Conservation (phyloP, 2,113 vertebrate genomes). For the Psephotus haematonotus region DNA sequence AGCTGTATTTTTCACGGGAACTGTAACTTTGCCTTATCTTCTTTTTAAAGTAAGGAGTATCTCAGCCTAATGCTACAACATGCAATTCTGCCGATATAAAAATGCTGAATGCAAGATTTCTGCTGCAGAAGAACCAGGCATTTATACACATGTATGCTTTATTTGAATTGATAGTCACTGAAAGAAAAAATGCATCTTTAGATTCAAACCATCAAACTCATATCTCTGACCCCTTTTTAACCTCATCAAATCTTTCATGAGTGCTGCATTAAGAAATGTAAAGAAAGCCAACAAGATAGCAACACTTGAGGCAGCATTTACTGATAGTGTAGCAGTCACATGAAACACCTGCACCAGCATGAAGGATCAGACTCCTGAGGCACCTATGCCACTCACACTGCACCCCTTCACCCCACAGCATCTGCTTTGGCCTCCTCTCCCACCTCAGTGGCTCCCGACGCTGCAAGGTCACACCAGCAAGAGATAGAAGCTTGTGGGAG, state of each 20-base stretch:
- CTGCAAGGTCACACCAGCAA: neutral
- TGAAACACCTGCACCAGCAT: neutral
- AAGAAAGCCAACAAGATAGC: neutral
- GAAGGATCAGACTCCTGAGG: neutral
- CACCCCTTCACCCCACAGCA: neutral
- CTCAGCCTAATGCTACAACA: neutral
- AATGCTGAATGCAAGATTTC: neutral
- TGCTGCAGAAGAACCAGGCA: neutral
- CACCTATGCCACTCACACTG: rapidly evolving
- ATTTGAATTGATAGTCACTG: neutral
- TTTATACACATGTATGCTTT: neutral
- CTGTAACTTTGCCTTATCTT: neutral
- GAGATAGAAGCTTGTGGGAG: neutral
- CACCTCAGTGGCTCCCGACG: rapidly evolving
- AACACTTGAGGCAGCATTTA: neutral
- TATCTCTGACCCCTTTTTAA: neutral
- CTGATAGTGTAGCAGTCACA: rapidly evolving
- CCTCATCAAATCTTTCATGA: neutral
- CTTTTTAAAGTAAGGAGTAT: neutral
- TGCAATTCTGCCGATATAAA: neutral
- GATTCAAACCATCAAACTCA: neutral
- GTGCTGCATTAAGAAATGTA: neutral
- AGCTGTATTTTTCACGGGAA: neutral
- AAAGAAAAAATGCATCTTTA: neutral
- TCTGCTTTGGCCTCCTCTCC: neutral